phyloP scores from a whole-genome alignment of 37 sponge, comb jelly and placozoan species.

The Geodia barretti region DNA sequence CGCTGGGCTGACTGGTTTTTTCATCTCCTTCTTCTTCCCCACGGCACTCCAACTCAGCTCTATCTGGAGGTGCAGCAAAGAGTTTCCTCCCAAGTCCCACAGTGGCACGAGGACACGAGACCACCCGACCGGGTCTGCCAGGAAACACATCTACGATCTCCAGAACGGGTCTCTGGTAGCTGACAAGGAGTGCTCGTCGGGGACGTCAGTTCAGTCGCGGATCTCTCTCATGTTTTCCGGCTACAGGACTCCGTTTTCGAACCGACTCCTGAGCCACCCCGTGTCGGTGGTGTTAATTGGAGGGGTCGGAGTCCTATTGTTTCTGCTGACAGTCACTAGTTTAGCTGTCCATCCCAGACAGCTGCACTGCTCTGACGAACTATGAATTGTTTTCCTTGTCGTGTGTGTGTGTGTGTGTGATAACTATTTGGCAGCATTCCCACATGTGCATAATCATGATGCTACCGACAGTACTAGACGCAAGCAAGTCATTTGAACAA shows the following conservation, averaged over 20 bases:
- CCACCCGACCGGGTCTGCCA: not conserved
- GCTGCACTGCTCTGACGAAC: not conserved
- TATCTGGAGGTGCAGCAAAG: slow-evolving; percentile 49
- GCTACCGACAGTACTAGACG: too few relatives aligned
- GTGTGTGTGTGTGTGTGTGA: too few relatives aligned
- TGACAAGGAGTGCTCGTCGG: not conserved
- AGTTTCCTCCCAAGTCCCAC: slow-evolving; percentile 11
- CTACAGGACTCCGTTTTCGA: slow-evolving; percentile 72
- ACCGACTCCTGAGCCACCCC: slow-evolving; percentile 56
- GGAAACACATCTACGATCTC: not conserved
- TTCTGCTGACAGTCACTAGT: slow-evolving; percentile 40
- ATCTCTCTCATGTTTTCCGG: not conserved
- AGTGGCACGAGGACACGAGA: not conserved
- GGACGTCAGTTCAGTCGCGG: not conserved
- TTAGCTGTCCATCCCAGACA: slow-evolving; percentile 17
- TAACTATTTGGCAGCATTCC: too few relatives aligned
- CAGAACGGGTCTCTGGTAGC: not conserved
- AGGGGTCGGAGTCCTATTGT: slow-evolving; percentile 10
- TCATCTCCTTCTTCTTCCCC: slow-evolving; percentile 77
- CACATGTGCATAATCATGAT: too few relatives aligned
- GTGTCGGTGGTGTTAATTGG: slow-evolving; percentile 27
- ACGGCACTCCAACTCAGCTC: slow-evolving; percentile 76
- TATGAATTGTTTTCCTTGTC: too few relatives aligned
- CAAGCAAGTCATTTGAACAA: too few relatives aligned
- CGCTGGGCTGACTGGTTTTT: slow-evolving; percentile 85